These are phyloP conservation scores for Xiphophorus birchmanni DNA, from an alignment of 2,797 vertebrate genomes.

Conservation along the genomic window DNA sequence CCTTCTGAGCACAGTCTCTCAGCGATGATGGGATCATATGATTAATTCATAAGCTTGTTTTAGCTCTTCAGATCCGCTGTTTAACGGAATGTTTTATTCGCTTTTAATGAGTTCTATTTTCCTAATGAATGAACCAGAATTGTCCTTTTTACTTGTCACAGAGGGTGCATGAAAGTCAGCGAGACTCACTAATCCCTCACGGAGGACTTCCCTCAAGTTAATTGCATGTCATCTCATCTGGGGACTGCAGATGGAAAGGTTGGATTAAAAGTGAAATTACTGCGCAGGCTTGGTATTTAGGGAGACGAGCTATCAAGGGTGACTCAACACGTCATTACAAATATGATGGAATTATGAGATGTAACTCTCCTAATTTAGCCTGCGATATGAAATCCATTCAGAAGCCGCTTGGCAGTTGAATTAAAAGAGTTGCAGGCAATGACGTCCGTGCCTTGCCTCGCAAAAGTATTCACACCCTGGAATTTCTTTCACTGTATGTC, in stretches of 20 bases:
- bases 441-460: constrained; percentile 24
- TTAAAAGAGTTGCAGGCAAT: constrained; percentile 66
- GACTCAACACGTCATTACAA: constrained; percentile 12
- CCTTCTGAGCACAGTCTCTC: constrained; percentile 34
- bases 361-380: constrained; percentile 13
- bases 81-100: constrained; percentile 55
- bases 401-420: constrained; percentile 20
- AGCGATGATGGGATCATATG: constrained; percentile 43
- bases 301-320: constrained; percentile 10
- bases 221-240: constrained; percentile 68
- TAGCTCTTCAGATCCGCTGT: constrained; percentile 52
- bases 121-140: constrained; percentile 41
- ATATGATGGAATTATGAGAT: neutral
- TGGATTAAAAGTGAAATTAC: constrained; percentile 65
- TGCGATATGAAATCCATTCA: constrained; percentile 18
- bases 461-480: neutral
- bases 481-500: neutral
- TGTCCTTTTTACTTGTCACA: constrained; percentile 22
- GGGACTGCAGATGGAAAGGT: constrained; percentile 66
- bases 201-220: constrained; percentile 62
- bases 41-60: constrained; percentile 69
- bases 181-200: constrained; percentile 62
- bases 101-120: constrained; percentile 51
- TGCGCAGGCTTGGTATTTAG: constrained; percentile 47
- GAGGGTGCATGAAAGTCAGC: constrained; percentile 61